Base-by-base conservation (phyloP, 2,888 invertebrate genomes). In the Cetonia aurata region DNA sequence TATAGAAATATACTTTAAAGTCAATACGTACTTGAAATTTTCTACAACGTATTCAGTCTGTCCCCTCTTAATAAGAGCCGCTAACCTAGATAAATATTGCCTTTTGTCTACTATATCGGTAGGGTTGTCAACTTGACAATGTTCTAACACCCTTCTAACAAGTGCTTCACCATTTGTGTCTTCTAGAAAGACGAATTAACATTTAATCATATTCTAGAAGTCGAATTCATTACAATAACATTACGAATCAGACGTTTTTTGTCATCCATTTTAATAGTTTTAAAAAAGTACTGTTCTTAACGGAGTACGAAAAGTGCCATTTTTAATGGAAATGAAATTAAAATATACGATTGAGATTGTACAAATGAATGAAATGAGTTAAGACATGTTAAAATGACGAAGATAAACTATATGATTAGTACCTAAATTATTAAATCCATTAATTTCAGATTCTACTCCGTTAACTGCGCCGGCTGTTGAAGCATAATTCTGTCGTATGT, bases 11-110 rank as follows among this genome's bases (percentile, higher is more conserved):
- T 25, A 37, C 6, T 37, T 37, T 10, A 10, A 37, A 6, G 6
- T 15, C 15, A 15, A 37, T 42, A 79, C 80, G 80, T 78, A 85
- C 80, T 85, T 86, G 75, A 88, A 88, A 77, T 87, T 85, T 74
- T 85, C 84, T 71, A 86, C 85, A 25, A 88, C 84, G 75, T 85
- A 79, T 76, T 87, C 86, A 67, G 85, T 86, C 74, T 86, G 86
- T 42, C 86, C 87, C 71, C 83, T 82, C 75, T 86, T 86, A 71
- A 88, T 86, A 76, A 87, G 83, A 59, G 83, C 81, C 41, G 85
- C 83, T 73, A 88, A 78, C 75, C 87, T 86, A 42, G 78, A 74
- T 19, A 88, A 79, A 52, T 86, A 76, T 72, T 76, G 77, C 70
- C 80, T 77, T 74, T 83, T 84, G 71, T 85, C 83, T 42, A 83